These are phyloP conservation scores for Oreochromis tanganicae DNA, from an alignment of 2,113 vertebrate genomes.

Conservation along the genomic window DNA sequence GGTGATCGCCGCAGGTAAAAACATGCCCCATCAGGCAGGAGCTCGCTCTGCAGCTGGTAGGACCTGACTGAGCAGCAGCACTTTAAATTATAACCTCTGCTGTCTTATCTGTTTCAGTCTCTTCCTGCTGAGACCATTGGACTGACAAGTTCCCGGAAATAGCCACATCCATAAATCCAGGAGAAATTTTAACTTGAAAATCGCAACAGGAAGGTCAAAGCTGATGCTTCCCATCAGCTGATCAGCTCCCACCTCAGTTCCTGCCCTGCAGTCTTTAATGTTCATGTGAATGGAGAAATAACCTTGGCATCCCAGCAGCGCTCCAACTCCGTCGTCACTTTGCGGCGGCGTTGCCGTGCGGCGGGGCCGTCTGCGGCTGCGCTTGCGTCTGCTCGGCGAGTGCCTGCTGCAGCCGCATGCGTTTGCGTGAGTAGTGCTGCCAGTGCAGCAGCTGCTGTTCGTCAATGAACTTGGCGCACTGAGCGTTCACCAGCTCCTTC, in stretches of 20 bases:
- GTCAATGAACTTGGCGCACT: slow-evolving; percentile 97
- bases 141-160: background rate
- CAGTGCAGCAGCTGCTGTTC: slow-evolving; percentile 98
- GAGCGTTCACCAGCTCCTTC: slow-evolving; percentile 96
- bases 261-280: background rate
- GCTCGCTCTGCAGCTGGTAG: background rate
- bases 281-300: background rate
- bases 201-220: background rate
- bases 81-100: background rate
- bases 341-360: slow-evolving; percentile 79
- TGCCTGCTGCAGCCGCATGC: slow-evolving; percentile 92
- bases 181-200: background rate
- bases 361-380: slow-evolving; percentile 70
- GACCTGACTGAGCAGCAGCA: too few species aligned
- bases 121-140: accelerated
- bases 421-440: slow-evolving; percentile 95
- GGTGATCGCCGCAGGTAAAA: accelerated
- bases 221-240: background rate
- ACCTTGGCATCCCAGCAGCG: background rate
- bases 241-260: background rate
- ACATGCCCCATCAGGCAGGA: background rate
- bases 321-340: slow-evolving; percentile 70
- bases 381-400: slow-evolving; percentile 89
- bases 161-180: background rate
- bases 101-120: background rate